Base-by-base conservation (phyloP, 2,113 vertebrate genomes). In the Phrynosoma blainvillii region DNA sequence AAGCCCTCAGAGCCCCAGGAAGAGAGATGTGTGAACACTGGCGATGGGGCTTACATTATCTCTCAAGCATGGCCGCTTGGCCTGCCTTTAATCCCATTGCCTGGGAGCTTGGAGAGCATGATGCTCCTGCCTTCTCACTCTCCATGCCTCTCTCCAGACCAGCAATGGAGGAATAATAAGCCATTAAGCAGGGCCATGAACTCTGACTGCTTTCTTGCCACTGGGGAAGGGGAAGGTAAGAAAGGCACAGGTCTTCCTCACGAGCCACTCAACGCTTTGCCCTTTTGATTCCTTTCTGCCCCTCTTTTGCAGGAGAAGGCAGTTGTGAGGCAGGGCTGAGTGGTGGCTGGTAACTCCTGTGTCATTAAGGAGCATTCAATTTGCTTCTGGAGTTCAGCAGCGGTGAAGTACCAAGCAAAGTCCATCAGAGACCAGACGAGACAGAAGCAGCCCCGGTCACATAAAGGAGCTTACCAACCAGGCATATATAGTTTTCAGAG, bases 21-120 rank as follows among this genome's bases (percentile, higher is more conserved):
- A 21, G 30, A 74, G 18, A 16, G 9, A 42, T 42, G 54, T 13
- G 84, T 59, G 12, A 14, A 32, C n/a, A n/a, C 1, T 62, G 40
- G 36, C 1, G 0, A 0, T 40, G 54, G 78, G 27, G 68, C 32
- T 73, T 73, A 30, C 36, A 56, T 85, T 85, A 85, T 30, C 52
- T 74, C 68, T 54, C 30, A 7, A 18, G 32, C 2, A 9, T 14
- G n/a, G 77, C 77, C 40, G 54, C 71, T 36, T 70, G 40, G 27
- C 0, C 0, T 4, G 27, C 8, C 87, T 10, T 1, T 80, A 62
- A 75, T 88, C 65, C 0, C 20, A 0, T 4, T 13, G 68, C 47
- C 70, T 11, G 5, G 8, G 42, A 78, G 47, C 76, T 52, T 27
- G 47, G 42, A 1, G 11, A 13, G 47, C 47, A 47, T 47, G 25